Conservation (phyloP, 2,797 vertebrate species). For the Carcharodon carcharias region DNA sequence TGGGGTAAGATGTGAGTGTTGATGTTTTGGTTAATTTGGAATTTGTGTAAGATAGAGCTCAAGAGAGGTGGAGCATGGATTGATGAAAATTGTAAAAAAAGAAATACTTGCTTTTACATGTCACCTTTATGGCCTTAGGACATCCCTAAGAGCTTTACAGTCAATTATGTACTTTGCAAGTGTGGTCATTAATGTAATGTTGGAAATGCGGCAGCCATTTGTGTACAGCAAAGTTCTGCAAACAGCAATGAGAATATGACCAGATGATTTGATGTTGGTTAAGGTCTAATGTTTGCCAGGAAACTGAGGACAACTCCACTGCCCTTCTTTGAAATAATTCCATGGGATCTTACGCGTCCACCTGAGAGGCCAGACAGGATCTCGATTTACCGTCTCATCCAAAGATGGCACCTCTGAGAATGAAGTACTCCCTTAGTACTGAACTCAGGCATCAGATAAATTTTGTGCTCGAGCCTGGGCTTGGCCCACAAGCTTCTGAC, state of each 20-base stretch:
- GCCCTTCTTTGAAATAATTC: neutral
- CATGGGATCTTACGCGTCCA: neutral
- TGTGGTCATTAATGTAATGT: neutral
- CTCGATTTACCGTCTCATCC: neutral
- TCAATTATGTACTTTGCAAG: neutral
- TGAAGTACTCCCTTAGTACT: neutral
- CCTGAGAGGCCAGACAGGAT: neutral
- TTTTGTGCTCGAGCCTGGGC: neutral
- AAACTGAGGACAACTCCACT: neutral
- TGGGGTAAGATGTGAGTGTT: neutral
- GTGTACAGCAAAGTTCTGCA: neutral
- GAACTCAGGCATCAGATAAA: neutral
- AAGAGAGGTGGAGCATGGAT: neutral
- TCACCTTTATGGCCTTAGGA: neutral
- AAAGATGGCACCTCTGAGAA: neutral
- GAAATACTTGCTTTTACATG: neutral
- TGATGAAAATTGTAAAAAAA: neutral
- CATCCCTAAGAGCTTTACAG: neutral
- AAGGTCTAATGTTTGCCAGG: neutral
- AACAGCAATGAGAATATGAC: neutral
- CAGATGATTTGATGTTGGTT: neutral
- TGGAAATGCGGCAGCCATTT: neutral
- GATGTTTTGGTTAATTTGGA: neutral
- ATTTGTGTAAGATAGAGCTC: neutral
- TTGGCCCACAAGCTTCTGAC: neutral